Base-by-base conservation (phyloP, 2,113 vertebrate genomes). In the Regulus satrapa region DNA sequence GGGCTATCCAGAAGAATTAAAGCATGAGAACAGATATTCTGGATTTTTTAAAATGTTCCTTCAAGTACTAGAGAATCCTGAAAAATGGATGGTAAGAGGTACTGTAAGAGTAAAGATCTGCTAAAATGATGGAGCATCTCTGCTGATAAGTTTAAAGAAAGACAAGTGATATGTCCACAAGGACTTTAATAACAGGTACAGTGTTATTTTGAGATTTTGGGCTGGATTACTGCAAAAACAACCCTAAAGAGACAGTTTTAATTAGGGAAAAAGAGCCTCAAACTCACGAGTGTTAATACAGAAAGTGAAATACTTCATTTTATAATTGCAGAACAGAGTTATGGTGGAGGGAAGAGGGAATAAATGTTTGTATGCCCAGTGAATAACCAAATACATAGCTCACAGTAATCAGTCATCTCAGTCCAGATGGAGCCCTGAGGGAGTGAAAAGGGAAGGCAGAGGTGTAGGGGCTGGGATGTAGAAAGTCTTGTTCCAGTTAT, bases 261-360 rank as follows among this genome's bases (percentile, higher is more conserved):
- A 49, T 25, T 54, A 24, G 28, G 19, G n/a, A 1, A 18, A 40
- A 64, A 56, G 29, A 6, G 0, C 1, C 1, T 1, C 1, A 62
- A 79, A 48, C 5, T 19, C 10, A 9, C 0, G 0, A 20, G 1
- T 54, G 23, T 48, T 69, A 68, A 28, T 13, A 14, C 2, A 61
- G 17, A 28, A 88, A 68, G 7, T 38, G 8, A 76, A 91, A 68
- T 54, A 72, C 68, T 71, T 79, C 1, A 38, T 32, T 56, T 80
- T 20, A 18, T n/a, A 10, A 18, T 48, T 77, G 31, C 11, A 54
- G 36, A 73, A n/a, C 6, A 61, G 24, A 40, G 11, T 40, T 51
- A 32, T 1, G 1, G 28, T 1, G 1, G 18, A 59, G 11, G 5
- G 13, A 6, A 43, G 48, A 75, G 20, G 10, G 26, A 62, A 74